Percentiles rank a stretch among this genome's conserved stretches.
Evolutionary conservation across 2,113 vertebrate species (phyloP).

Genomic region (Psittacara wagleri): DNA sequence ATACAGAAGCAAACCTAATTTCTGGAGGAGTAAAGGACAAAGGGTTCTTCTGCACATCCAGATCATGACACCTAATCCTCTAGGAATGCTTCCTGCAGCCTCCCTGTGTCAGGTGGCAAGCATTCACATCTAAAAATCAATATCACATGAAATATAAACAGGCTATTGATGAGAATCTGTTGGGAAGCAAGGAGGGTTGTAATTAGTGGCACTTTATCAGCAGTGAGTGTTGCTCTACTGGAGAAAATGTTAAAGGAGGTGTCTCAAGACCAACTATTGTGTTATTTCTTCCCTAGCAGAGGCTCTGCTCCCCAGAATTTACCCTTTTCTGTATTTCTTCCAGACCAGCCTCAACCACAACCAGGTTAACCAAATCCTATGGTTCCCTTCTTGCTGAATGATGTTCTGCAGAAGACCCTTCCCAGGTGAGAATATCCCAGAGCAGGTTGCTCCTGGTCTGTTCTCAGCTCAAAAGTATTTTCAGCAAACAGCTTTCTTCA

Average conservation of each 20-base stretch:
- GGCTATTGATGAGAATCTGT: slow-evolving; percentile 23
- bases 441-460: background rate
- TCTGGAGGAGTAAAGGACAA: background rate
- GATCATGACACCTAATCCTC: background rate
- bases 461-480: background rate
- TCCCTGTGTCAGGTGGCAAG: background rate
- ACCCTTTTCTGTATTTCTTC: background rate
- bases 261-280: background rate
- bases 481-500: background rate
- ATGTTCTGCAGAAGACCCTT: background rate
- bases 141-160: slow-evolving; percentile 31
- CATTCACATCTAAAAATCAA: background rate
- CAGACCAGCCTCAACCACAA: background rate
- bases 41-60: background rate
- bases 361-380: background rate
- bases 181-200: slow-evolving; percentile 13
- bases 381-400: background rate
- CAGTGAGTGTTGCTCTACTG: background rate
- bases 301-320: background rate
- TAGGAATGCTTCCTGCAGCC: background rate
- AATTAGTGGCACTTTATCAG: slow-evolving; percentile 35
- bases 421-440: background rate
- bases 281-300: background rate
- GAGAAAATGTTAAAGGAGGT: background rate
- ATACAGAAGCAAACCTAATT: background rate